Evolutionary conservation across 2,113 vertebrate species (phyloP), one percentile per base, ranked within the genome.

Genomic region (Psammodynastes pulverulentus): DNA sequence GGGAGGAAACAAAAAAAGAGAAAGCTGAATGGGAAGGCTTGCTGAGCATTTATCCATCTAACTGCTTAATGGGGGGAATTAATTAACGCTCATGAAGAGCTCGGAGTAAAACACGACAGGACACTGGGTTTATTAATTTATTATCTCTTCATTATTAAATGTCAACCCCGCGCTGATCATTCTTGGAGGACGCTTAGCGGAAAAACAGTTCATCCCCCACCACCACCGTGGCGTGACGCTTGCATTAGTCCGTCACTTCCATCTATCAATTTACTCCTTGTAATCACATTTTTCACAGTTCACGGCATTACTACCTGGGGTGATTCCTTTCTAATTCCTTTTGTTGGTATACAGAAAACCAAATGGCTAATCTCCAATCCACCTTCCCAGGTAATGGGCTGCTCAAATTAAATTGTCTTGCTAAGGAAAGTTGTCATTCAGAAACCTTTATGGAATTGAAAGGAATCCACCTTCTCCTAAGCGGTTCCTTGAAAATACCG

Each of bases 261-360:
- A 95, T 92, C 86, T 88, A 91, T 92, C 34, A 85, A 93, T 94
- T 95, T 87, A 67, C 45, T 52, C 43, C 93, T 94, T 93, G 79
- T 93, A 95, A 95, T 92, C 93, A 84, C 92, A 96, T 94, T 95
- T 95, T 97, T 94, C 94, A 93, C 91, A 95, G 94, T 88, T 96
- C 94, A 90, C 52, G 93, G 94, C 93, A 90, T 94, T 94, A 91
- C 92, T 96, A 97, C 96, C 95, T 96, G n/a, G n/a, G n/a, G 96
- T 95, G 94, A 89, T 90, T 95, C 94, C 93, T 94, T 95, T 92
- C 94, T 95, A 96, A 96, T 96, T 96, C 95, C 95, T 95, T 94
- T 92, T 93, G 93, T 94, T 95, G 94, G 93, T 95, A 93, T 94
- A 94, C 94, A 95, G 94, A 95, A n/a, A n/a, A 95, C 54, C 23